These are phyloP conservation scores for Columba livia DNA, from an alignment of 2,113 vertebrate species.

Conservation along the genomic window DNA sequence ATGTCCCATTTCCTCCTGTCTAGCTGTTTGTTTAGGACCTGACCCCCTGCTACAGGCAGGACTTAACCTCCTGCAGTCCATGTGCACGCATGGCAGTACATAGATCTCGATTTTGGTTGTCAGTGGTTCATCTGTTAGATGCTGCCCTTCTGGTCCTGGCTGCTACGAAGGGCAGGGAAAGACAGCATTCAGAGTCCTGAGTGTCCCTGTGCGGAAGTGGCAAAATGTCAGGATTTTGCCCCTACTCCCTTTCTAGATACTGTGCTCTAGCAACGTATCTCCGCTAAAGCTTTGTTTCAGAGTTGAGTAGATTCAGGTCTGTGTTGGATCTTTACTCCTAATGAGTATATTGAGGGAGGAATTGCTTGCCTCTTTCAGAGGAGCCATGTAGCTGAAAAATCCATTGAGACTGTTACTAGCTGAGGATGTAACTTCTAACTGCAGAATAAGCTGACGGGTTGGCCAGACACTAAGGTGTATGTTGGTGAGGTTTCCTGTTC, in stretches of 20 bases:
- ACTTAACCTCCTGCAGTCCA: background rate
- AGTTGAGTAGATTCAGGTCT: background rate
- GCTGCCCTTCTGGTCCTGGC: background rate
- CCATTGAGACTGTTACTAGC: background rate
- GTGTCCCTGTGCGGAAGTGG: background rate
- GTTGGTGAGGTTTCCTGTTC: background rate
- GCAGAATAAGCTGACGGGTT: background rate
- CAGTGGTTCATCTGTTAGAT: too few relatives aligned
- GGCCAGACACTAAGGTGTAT: background rate
- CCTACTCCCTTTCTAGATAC: background rate
- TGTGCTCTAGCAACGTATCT: background rate
- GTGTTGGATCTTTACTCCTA: background rate
- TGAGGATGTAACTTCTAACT: background rate
- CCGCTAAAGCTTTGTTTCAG: background rate
- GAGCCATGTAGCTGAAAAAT: background rate
- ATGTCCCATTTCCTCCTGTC: background rate
- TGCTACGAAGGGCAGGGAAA: accelerated
- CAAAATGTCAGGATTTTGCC: background rate
- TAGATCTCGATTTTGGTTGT: accelerated
- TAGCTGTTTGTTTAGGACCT: background rate
- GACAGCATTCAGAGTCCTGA: background rate
- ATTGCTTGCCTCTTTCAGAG: background rate
- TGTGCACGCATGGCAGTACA: accelerated
- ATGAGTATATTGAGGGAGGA: background rate
- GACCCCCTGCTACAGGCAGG: too few relatives aligned